phyloP scores from a whole-genome alignment of 2,113 vertebrate species.

The Oxygymnocypris stewartii region DNA sequence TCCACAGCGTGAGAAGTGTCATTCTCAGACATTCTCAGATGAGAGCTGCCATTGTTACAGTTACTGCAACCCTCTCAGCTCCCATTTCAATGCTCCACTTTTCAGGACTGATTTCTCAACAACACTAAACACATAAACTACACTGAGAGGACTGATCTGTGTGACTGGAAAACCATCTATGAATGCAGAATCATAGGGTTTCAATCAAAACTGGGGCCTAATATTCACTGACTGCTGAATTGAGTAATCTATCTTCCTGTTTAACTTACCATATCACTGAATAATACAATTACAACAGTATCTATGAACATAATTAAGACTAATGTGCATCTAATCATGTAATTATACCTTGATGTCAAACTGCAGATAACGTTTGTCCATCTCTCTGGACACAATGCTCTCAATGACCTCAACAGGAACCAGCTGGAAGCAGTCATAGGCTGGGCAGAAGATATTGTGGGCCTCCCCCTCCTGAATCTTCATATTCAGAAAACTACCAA shows the following conservation, averaged over 20 bases:
- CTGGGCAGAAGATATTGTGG: conserved; percentile 98
- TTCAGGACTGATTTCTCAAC: background rate
- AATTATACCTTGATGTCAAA: conserved; percentile 96
- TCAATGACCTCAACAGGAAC: conserved; percentile 99
- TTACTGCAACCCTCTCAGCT: conserved; percentile 23
- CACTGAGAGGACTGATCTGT: conserved; percentile 4
- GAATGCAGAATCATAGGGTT: background rate
- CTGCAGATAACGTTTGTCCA: conserved; percentile 96
- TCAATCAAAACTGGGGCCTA: background rate
- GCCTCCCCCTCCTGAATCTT: conserved; percentile 99
- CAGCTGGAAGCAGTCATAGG: conserved; percentile 95
- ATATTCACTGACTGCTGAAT: background rate
- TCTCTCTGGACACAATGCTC: conserved; percentile 97
- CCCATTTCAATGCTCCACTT: background rate
- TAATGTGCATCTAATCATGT: background rate
- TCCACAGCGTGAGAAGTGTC: conserved; percentile 34
- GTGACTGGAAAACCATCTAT: background rate
- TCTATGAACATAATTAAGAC: background rate
- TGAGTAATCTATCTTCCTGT: background rate
- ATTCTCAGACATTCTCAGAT: conserved; percentile 44
- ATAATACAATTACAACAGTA: background rate
- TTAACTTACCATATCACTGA: background rate
- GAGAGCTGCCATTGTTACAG: conserved; percentile 28
- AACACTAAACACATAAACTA: background rate
- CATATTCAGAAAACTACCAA: conserved; percentile 91